These are phyloP conservation scores for Neria commutata DNA, from an alignment of 2,888 invertebrate genomes.

Conservation along the genomic window DNA sequence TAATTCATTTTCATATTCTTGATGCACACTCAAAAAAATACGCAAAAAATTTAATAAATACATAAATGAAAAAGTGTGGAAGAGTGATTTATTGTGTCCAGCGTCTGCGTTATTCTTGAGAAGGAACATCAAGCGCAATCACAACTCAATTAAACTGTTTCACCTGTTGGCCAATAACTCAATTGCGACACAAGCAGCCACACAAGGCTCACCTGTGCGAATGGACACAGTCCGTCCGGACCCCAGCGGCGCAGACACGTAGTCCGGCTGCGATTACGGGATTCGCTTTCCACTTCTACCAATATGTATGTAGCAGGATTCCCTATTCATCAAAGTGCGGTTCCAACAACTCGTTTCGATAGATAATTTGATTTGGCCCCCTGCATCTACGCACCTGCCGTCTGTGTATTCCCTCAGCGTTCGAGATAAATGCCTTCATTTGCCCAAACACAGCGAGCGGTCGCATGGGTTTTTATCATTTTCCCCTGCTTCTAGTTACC, in stretches of 20 bases:
- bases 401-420: neutral
- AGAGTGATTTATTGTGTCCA: too few species aligned
- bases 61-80: too few species aligned
- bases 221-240: neutral
- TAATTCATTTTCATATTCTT: too few species aligned
- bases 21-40: too few species aligned
- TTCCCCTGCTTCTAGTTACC: neutral
- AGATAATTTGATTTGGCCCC: neutral
- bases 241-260: neutral
- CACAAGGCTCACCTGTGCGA: neutral
- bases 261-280: neutral
- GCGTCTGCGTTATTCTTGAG: too few species aligned
- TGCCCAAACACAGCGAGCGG: neutral
- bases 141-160: slow-evolving; percentile 2
- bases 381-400: neutral
- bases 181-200: neutral
- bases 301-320: neutral
- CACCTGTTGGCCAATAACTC: slow-evolving; percentile 9
- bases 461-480: neutral
- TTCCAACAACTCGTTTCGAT: neutral
- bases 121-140: too few species aligned
- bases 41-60: too few species aligned
- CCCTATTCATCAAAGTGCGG: neutral
- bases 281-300: neutral
- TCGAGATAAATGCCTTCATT: slow-evolving; percentile 3